Evolutionary conservation across 2,113 vertebrate species (phyloP).

Genomic region (Cephalopterus ornatus): DNA sequence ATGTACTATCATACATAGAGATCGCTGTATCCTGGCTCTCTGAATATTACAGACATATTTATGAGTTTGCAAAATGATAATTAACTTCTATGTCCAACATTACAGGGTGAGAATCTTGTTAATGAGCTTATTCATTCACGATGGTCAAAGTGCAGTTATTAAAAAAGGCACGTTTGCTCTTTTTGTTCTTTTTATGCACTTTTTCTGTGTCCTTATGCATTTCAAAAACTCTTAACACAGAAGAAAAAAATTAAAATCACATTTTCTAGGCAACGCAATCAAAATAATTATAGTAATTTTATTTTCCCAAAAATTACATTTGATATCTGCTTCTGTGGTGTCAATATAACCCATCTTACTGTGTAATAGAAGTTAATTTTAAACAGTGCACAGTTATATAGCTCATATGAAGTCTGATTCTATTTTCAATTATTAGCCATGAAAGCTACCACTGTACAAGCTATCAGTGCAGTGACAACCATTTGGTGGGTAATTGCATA

Average conservation of each 20-base stretch:
- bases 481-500: not conserved
- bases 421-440: not conserved
- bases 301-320: not conserved
- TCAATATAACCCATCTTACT: not conserved
- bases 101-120: not conserved
- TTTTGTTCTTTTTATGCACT: not conserved
- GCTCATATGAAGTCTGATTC: not conserved
- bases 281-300: not conserved
- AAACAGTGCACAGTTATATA: not conserved
- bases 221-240: not conserved
- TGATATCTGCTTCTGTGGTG: not conserved
- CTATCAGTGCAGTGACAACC: not conserved
- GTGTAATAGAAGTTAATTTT: not conserved
- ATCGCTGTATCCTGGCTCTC: not conserved
- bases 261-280: not conserved
- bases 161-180: not conserved
- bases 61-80: not conserved
- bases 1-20: not conserved
- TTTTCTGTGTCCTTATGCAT: not conserved
- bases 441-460: slow-evolving; percentile 8
- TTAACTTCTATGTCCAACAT: not conserved
- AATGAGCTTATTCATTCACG: not conserved
- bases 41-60: not conserved
- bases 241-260: not conserved
- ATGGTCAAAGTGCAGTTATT: not conserved